Percentiles rank a stretch among this genome's conserved stretches.
Conservation (phyloP, 2,888 invertebrate genomes). For the Drosophila paranaensis region DNA sequence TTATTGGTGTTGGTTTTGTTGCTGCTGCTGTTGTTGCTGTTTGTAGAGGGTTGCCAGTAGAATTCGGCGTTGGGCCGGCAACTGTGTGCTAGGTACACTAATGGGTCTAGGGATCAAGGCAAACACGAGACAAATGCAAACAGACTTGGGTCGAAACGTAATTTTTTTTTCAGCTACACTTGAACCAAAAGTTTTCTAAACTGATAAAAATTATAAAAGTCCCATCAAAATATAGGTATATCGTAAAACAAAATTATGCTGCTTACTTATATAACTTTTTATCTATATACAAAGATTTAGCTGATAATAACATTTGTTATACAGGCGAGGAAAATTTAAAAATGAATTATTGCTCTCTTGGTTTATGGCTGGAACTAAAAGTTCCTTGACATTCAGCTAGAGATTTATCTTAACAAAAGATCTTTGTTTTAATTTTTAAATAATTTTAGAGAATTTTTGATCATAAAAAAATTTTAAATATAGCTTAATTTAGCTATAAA, state of each 20-base stretch:
- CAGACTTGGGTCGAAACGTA: constrained; percentile 53
- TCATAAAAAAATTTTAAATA: background rate
- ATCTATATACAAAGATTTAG: background rate
- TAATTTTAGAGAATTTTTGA: background rate
- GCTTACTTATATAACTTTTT: background rate
- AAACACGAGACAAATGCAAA: constrained; percentile 75
- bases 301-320: background rate
- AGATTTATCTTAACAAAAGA: background rate
- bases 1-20: constrained; percentile 29
- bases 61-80: constrained; percentile 38
- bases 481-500: background rate
- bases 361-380: background rate
- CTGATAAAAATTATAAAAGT: background rate
- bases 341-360: background rate
- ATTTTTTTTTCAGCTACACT: constrained; percentile 45
- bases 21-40: constrained; percentile 10
- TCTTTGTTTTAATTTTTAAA: background rate
- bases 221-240: background rate
- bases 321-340: background rate
- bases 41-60: constrained; percentile 32
- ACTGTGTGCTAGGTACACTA: constrained; percentile 64
- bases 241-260: background rate
- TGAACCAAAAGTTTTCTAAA: background rate
- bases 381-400: background rate
- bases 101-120: constrained; percentile 79